phyloP scores from a whole-genome alignment of 2,113 vertebrate genomes.

The Psettodes erumei region DNA sequence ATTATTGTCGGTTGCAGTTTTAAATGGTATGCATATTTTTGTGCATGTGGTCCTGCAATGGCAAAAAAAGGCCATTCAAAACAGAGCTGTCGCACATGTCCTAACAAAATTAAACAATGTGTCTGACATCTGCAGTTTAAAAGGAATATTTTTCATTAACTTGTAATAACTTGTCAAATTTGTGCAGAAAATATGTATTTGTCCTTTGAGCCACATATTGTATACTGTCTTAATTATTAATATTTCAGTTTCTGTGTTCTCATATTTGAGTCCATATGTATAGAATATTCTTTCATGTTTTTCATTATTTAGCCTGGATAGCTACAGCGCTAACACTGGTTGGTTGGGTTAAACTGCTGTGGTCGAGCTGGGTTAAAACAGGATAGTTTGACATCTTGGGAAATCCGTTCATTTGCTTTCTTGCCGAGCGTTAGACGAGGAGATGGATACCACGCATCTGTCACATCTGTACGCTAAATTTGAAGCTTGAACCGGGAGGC shows the following conservation, averaged over 20 bases:
- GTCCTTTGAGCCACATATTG: too few species aligned
- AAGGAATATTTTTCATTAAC: background rate
- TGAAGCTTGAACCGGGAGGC: background rate
- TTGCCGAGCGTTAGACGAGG: background rate
- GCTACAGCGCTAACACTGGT: background rate
- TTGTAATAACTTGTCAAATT: too few species aligned
- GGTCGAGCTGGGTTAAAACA: background rate
- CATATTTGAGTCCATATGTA: background rate
- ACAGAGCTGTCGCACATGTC: background rate
- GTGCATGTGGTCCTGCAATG: background rate
- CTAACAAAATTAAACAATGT: background rate
- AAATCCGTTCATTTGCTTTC: background rate
- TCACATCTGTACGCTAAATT: background rate
- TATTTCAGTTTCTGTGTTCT: too few species aligned
- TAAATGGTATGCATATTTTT: background rate
- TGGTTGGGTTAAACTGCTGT: background rate
- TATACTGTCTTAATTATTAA: background rate
- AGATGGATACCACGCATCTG: background rate
- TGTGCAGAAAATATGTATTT: too few species aligned
- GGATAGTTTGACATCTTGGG: background rate
- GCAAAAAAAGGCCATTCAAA: background rate
- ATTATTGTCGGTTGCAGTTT: background rate
- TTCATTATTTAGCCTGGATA: background rate
- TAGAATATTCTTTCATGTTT: too few species aligned
- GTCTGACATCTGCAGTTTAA: background rate